Base-by-base conservation (phyloP, 2,888 invertebrate species). In the Thelaira solivaga region DNA sequence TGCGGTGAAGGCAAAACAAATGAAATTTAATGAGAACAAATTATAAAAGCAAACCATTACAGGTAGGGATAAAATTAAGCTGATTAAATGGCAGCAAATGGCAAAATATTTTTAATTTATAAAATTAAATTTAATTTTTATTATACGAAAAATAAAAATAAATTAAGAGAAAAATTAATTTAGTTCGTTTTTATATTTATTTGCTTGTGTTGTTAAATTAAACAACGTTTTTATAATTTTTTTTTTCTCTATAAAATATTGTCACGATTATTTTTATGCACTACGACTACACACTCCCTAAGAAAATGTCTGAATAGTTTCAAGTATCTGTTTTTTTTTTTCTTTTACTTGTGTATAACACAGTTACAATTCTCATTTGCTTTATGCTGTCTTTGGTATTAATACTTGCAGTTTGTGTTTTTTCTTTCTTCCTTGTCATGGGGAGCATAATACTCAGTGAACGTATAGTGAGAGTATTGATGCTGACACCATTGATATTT, bases 371-470 rank as follows among this genome's bases (percentile, higher is more conserved):
- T 86, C 86, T 47, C 85, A 85, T 82, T 31, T 24, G 62, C 78
- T 84, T 84, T 18, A 53, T 31, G 57, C 71, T 0, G 1, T 0
- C 5, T 5, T 10, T 2, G 22, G 20, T 26, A 76, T 43, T 83
- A 81, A 53, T 39, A 2, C 26, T 6, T 31, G 2, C 2, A 2
- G 29, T 62, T 80, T 36, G 62, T 34, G 7, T 8, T 3, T 69
- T 67, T 0, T 85, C 86, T 36, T 55, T 81, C 90, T 91, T 94
- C 94, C 93, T 94, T 94, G 94, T 95, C 93, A 93, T 90, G 93
- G 94, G 94, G 95, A 94, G 94, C 94, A 92, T 91, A 94, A 93
- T 94, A 93, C 92, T 91, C 94, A 91, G 92, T 93, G 94, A 95
- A 92, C 94, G 93, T 92, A 83, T 93, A 93, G 94, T 94, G 95